Evolutionary conservation across 2,797 vertebrate species (phyloP).

Genomic region (Menidia menidia): DNA sequence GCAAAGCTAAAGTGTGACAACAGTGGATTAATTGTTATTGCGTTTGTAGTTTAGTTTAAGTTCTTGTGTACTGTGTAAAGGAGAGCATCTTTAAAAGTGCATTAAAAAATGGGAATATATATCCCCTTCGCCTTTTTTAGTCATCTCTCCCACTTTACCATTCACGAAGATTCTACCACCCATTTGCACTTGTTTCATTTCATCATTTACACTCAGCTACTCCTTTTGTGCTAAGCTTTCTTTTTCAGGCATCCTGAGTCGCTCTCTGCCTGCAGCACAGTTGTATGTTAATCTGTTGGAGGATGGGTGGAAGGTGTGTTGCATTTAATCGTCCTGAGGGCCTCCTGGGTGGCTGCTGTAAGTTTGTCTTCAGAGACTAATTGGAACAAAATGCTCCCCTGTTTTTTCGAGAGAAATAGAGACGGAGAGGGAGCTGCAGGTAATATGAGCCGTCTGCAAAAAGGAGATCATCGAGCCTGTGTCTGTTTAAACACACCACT

Average conservation of each 20-base stretch:
- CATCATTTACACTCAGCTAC: slow-evolving; percentile 1
- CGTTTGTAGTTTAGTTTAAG: background rate
- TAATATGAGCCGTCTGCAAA: slow-evolving; percentile 63
- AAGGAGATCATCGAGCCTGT: no score
- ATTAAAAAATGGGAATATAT: background rate
- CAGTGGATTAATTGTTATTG: slow-evolving; percentile 31
- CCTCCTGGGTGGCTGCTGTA: slow-evolving; percentile 66
- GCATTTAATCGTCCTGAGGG: slow-evolving; percentile 73
- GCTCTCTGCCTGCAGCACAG: slow-evolving; percentile 45
- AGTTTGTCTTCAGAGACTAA: slow-evolving; percentile 73
- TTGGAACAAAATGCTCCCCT: slow-evolving; percentile 78
- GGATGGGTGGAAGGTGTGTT: slow-evolving; percentile 67
- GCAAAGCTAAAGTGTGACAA: slow-evolving; percentile 21
- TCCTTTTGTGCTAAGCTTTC: slow-evolving; percentile 15
- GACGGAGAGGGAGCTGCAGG: slow-evolving; percentile 49
- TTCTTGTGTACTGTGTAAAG: background rate
- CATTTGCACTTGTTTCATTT: background rate
- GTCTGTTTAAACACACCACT: background rate
- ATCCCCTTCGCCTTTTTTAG: background rate
- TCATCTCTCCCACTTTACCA: slow-evolving; percentile 5
- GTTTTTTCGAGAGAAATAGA: slow-evolving; percentile 52
- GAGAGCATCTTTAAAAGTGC: background rate
- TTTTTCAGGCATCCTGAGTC: slow-evolving; percentile 10
- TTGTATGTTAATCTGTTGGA: slow-evolving; percentile 60
- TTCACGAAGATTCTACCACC: background rate